phyloP scores from a whole-genome alignment of 1,140 invertebrate genomes.

The Aphaenogaster ashmeadi region DNA sequence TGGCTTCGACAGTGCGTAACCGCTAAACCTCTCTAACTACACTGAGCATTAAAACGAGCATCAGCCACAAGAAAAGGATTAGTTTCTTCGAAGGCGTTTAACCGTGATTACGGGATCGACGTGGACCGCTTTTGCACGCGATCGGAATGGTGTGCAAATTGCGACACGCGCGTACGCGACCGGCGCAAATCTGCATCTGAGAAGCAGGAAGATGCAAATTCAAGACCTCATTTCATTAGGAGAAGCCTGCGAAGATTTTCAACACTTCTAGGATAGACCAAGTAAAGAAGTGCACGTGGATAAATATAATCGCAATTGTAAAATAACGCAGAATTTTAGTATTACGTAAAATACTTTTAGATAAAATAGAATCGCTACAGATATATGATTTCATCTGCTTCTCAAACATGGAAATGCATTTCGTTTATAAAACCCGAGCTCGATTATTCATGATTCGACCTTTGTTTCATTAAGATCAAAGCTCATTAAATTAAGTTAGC shows the following conservation, averaged over 20 bases:
- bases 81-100: conserved; percentile 51
- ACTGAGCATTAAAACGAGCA: conserved; percentile 33
- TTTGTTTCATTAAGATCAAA: not conserved
- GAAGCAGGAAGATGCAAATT: not conserved
- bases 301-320: not conserved
- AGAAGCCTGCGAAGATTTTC: not conserved
- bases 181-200: not conserved
- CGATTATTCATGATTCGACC: not conserved
- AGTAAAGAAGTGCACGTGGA: not conserved
- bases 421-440: not conserved
- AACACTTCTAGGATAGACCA: not conserved
- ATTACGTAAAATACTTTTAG: not conserved
- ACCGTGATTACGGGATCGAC: conserved; percentile 53
- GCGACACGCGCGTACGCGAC: conserved; percentile 12
- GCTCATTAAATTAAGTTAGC: not conserved
- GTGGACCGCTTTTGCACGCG: conserved; percentile 45
- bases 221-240: not conserved
- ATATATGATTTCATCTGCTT: not conserved
- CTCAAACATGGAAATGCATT: not conserved
- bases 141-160: not conserved
- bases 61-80: conserved; percentile 27
- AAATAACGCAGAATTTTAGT: not conserved
- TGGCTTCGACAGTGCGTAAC: conserved; percentile 46
- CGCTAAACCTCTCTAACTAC: conserved; percentile 33
- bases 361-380: not conserved